Evolutionary conservation across 2,888 invertebrate species (phyloP).

Genomic region (Mellilla xanthometata): DNA sequence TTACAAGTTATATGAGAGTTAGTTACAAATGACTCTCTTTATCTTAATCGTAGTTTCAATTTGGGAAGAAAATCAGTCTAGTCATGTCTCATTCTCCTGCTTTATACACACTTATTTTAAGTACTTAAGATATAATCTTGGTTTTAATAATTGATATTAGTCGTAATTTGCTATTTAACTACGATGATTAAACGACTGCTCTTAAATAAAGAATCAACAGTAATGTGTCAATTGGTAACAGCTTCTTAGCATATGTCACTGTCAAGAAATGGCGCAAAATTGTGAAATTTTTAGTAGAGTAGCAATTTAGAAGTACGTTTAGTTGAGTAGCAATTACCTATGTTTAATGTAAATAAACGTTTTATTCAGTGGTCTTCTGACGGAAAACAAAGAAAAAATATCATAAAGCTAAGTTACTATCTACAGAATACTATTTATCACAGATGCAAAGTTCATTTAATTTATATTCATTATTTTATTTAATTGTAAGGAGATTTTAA

Average conservation of each 20-base stretch:
- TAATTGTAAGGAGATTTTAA: too few species aligned
- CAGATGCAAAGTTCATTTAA: conserved; percentile 25
- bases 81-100: conserved; percentile 29
- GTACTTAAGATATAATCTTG: not conserved
- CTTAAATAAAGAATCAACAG: too few species aligned
- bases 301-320: too few species aligned
- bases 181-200: too few species aligned
- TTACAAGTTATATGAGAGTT: conserved; percentile 3
- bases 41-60: conserved; percentile 18
- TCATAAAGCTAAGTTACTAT: conserved; percentile 18
- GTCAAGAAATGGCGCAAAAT: too few species aligned
- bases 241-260: too few species aligned
- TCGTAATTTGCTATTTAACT: not conserved
- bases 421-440: conserved; percentile 36
- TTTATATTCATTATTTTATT: not conserved
- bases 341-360: not conserved
- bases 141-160: conserved; percentile 11
- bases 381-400: conserved; percentile 24
- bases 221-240: too few species aligned
- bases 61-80: conserved; percentile 30
- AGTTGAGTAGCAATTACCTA: not conserved
- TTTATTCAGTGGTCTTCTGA: conserved; percentile 19
- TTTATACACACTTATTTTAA: conserved; percentile 1
- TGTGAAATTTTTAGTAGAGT: too few species aligned
- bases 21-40: not conserved